phyloP scores from a whole-genome alignment of 1,140 invertebrate species.

The Drosophila pachea region DNA sequence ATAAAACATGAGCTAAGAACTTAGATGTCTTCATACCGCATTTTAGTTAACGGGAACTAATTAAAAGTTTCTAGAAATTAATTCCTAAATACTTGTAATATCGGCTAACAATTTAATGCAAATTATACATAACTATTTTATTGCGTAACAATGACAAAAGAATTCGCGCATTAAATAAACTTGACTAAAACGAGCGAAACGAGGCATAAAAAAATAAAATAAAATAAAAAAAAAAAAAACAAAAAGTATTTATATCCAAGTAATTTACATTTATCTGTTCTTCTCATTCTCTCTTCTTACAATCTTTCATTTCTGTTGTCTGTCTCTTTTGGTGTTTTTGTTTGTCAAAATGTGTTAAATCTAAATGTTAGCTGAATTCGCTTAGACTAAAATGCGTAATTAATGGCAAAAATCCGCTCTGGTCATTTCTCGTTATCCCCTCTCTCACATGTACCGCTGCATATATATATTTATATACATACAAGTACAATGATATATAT shows the following conservation, averaged over 20 bases:
- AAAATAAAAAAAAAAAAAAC: conserved; percentile 6
- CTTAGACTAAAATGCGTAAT: conserved; percentile 69
- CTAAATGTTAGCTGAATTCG: conserved; percentile 47
- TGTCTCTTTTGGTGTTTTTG: conserved; percentile 51
- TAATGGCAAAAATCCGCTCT: conserved; percentile 69
- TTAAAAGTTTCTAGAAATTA: conserved; percentile 30
- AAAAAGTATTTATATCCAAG: conserved; percentile 3
- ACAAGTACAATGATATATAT: conserved; percentile 11
- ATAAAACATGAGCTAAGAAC: conserved; percentile 73
- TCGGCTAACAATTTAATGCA: conserved; percentile 48
- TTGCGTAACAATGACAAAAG: conserved; percentile 47
- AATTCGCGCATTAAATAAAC: conserved; percentile 32
- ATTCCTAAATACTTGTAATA: conserved; percentile 28
- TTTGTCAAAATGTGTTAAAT: conserved; percentile 40
- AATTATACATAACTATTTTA: conserved; percentile 33
- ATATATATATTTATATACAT: conserved; percentile 26
- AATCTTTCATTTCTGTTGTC: conserved; percentile 13
- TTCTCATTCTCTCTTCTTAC: neutral
- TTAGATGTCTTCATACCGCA: conserved; percentile 63
- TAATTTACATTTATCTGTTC: neutral
- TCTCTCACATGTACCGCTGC: conserved; percentile 9
- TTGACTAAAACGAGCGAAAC: conserved; percentile 34
- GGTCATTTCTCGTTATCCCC: conserved; percentile 45
- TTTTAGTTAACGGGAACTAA: conserved; percentile 50
- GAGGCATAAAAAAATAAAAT: conserved; percentile 15